Evolutionary conservation across 2,113 vertebrate genomes (phyloP), one percentile per base, ranked within the genome.

Genomic region (Loxodonta africana): DNA sequence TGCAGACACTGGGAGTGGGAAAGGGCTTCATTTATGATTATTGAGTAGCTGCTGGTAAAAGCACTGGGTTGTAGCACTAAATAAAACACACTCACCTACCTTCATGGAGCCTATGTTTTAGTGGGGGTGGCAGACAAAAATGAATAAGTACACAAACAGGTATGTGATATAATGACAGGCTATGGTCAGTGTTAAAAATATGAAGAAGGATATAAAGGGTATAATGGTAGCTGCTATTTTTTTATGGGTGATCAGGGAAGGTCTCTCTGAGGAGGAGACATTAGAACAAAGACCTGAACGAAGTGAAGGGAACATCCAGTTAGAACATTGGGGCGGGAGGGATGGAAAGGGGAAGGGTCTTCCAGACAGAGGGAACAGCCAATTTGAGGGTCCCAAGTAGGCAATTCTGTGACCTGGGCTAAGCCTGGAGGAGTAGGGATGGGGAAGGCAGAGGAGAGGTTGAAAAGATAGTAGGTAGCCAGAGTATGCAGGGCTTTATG

Each of bases 221-320:
- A 0, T n/a, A 62, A 23, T 48, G 14, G 37, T 77, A 37, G 15
- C 60, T 88, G 8, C 11, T 86, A 18, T 65, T 83, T 95, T n/a
- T 91, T 51, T 23, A 28, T 46, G 23, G 8, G 7, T 74, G 17
- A 1, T 60, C 46, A 87, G 33, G 33, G 14, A 51, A 62, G 11
- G 1, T 71, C 76, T 95, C 26, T 80, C 21, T 76, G 80, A 97
- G n/a, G 65, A 89, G 67, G 23, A 95, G 60, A 23, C 46, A 78
- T 83, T 82, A 83, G 44, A 57, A 1, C 12, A 37, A 11, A 83
- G 9, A 57, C 25, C 17, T 51, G 28, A 91, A 62, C n/a, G 21
- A 78, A 53, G 18, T 30, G 21, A 85, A 17, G 20, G 46, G 41
- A 62, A 3, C 21, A 62, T 82, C 11, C 37, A 26, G 23, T 26